Base-by-base conservation (phyloP, 2,797 vertebrate species). In the Podargus strigoides region DNA sequence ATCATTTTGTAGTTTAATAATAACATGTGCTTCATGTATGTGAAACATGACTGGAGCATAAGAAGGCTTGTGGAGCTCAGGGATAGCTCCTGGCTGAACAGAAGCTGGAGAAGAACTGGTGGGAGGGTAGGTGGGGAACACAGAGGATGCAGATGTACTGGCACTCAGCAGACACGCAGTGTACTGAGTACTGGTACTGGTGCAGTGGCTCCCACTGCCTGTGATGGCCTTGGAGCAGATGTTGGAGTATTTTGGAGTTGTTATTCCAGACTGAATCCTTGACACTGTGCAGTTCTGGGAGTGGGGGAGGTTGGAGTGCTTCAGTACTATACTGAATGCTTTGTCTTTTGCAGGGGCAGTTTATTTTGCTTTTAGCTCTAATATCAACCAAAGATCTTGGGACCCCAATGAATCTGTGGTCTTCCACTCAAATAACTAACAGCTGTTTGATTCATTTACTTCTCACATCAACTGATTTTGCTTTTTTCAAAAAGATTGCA, bases 1-100 rank as follows among this genome's bases (percentile, higher is more conserved):
- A 14, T 62, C 0, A 0, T 59, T 0, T 0, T 60, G 41, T 69
- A 23, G 30, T 49, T 81, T 62, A 64, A 59, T 72, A 68, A 34
- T 32, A 53, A 62, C 0, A 0, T 59, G n/a, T 82, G 9, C 18
- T 93, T 88, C 60, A 15, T 17, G 52, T 26, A 80, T 41, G 56
- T 82, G 76, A 72, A 87, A 85, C 4, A 1, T 68, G n/a, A 12
- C 52, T 37, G 77, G 68, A 85, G 62, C 28, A 10, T 14, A 28
- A 77, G 60, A 58, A 70, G 26, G 18, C 14, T 60, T 56, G 16
- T 26, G 62, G 44, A 75, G 30, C 10, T 34, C 2, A 2, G 27
- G 41, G 27, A 12, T 77, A 56, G 24, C n/a, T 85, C 67, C 42
- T 73, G 52, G 34, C 34, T 75, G 49, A 85, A 22, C 17, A 37